Evolutionary conservation across 2,113 vertebrate species (phyloP), one percentile per base, ranked within the genome.

Genomic region (Trochalopteron elliotii): DNA sequence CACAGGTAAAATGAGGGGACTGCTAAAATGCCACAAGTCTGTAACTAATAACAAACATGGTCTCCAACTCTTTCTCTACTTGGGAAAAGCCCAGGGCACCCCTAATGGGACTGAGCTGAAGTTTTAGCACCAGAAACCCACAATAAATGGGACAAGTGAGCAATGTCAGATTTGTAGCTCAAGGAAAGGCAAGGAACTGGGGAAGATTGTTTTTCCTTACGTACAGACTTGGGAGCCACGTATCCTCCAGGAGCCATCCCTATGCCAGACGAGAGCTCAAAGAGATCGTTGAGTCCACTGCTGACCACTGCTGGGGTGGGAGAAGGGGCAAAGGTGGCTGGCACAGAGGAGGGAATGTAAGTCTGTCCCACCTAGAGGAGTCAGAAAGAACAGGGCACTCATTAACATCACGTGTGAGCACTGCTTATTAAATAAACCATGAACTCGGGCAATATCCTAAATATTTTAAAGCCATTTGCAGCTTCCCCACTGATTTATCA

Each of bases 261-360:
- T 97, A 99, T 99, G 57, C 99, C 98, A 3, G 99, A 98, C 4
- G 99, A 99, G 71, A 99, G 99, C 94, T 99, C 99, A 44, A 99
- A 99, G 87, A 99, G 98, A 97, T 99, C 99, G 45, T 99, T 99
- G 65, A 99, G 98, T 71, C 99, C 99, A 45, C 98, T 98, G 98
- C 98, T 99, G 94, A 99, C 98, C 50, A 99, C 98, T 0, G 99
- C 99, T 5, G 99, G 99, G 49, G 99, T 99, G 25, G 99, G 99
- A 6, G 99, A 99, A 9, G 99, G 99, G 75, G 99, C 99, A 90
- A 99, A 99, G 10, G 99, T 99, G 74, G 98, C 98, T 82, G 99
- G 99, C 49, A 99, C 99, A 2, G 98, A 98, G 5, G 99, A 98
- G 0, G 99, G 99, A 77, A 99, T 99, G 97, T 99, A 99, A 96